Evolutionary conservation across 1,140 invertebrate species (phyloP), one percentile per base, ranked within the genome.

Genomic region (Leptopilina clavipes): DNA sequence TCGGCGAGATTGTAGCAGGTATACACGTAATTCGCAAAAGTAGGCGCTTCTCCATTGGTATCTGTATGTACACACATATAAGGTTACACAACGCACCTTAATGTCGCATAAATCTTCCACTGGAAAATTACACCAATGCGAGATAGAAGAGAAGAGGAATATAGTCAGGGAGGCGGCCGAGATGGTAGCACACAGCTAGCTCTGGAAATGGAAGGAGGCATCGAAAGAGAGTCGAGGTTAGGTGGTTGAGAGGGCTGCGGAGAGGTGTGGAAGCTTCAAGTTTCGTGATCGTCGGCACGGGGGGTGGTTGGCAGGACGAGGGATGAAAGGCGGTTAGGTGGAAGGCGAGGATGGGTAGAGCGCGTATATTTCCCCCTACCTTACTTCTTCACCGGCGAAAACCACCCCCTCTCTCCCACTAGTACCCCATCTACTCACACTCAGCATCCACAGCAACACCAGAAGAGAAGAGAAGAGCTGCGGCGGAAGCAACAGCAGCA

Each of bases 51-150:
- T 77, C 72, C 73, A 77, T 77, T 31, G 25, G 74, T 76, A 73
- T 78, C 73, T 70, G 7, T 40, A 40, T 9, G 9, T 78, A 48
- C 71, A 80, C 75, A 72, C 81, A 80, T 56, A 81, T 81, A 86
- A 86, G 84, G 85, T 8, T 87, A 84, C 84, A 87, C 85, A 87
- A 86, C 86, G 85, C 88, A 90, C 89, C 88, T 90, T 90, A 90
- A 90, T 89, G 87, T 89, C 89, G 85, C 86, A 90, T 91, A 91
- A 90, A 91, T 91, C 89, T 89, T 83, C 82, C 75, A 88, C 84
- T 90, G 85, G 88, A 91, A 91, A 91, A 91, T 91, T 91, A 91
- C 89, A 90, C 85, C 86, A 87, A 90, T 88, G 86, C 84, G 81
- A 87, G 86, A 89, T 86, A 88, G 86, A 84, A 82, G 79, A 81